Base-by-base conservation (phyloP, 2,888 invertebrate species). In the Smittia sp. region DNA sequence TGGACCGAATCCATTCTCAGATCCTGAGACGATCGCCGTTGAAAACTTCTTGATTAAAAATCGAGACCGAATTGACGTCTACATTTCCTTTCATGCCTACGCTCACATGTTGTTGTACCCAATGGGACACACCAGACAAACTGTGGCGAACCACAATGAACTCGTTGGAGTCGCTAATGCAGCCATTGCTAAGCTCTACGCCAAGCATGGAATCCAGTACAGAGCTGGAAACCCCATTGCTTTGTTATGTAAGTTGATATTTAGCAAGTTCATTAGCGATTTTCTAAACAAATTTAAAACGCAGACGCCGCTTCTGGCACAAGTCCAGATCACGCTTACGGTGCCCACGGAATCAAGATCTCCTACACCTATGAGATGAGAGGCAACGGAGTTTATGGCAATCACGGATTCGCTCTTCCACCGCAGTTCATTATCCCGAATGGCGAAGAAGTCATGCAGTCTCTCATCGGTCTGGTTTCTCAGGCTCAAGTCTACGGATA, bases 381-480 rank as follows among this genome's bases (percentile, higher is more conserved):
- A 1, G 93, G 93, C 78, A 85, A 81, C 1, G 92, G 91, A 0
- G 78, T 80, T 0, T 87, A 85, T 77, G 93, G 46, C 1, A n/a
- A 63, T 22, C 52, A 54, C 27, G 67, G 92, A 0, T 89, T 90
- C 78, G 79, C 90, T 0, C 81, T 93, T 0, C 92, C 92, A 0
- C 79, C 87, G 0, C 79, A 83, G 0, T 85, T 88, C 77, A 92
- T 93, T 74, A 77, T 85, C 3, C 85, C 87, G 7, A 85, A 87
- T 3, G 86, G 86, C 66, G 78, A 84, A 54, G 90, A 90, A 79
- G 83, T 86, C 0, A 76, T 88, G 74, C 81, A 82, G 18, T 87
- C 88, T 0, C 77, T 88, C n/a, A 74, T 83, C 0, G 84, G 85
- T 1, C 77, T 88, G 27, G 81, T 87, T 9, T 77, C 78, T 0